These are phyloP conservation scores for Panthera uncia DNA, from an alignment of 2,113 vertebrate genomes.

Conservation along the genomic window DNA sequence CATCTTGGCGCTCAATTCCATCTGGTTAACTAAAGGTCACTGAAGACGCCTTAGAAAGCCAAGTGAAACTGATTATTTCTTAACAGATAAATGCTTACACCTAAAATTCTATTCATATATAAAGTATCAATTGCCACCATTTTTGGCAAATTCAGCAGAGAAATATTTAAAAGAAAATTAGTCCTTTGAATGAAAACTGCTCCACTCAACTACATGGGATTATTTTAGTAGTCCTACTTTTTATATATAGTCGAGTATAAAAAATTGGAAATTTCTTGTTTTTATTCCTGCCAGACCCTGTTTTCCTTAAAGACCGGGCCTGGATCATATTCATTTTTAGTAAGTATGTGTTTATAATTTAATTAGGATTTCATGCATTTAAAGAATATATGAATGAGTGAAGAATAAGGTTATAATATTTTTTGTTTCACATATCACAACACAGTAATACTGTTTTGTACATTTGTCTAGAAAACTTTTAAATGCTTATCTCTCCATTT, in stretches of 20 bases:
- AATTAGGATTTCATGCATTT: not conserved
- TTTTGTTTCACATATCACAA: not conserved
- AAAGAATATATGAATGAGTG: not conserved
- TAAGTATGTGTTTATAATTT: not conserved
- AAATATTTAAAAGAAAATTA: constrained; percentile 25
- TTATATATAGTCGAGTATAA: not conserved
- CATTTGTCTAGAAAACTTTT: not conserved
- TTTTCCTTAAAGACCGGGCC: not conserved
- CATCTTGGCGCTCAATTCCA: not conserved
- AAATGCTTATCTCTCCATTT: not conserved
- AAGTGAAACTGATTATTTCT: constrained; percentile 18
- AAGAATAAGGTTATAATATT: not conserved
- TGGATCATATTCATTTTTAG: not conserved
- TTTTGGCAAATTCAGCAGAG: not conserved
- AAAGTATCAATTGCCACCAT: not conserved
- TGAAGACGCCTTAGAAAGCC: constrained; percentile 1
- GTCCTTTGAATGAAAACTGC: not conserved
- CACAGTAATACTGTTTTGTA: not conserved
- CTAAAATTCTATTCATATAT: not conserved
- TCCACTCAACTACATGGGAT: not conserved
- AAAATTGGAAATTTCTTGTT: not conserved
- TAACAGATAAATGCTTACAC: not conserved
- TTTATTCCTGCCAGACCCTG: not conserved
- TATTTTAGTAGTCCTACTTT: constrained; percentile 13
- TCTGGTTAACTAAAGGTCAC: not conserved